Evolutionary conservation across 2,113 vertebrate species (phyloP), one percentile per base, ranked within the genome.

Genomic region (Tyto alba): DNA sequence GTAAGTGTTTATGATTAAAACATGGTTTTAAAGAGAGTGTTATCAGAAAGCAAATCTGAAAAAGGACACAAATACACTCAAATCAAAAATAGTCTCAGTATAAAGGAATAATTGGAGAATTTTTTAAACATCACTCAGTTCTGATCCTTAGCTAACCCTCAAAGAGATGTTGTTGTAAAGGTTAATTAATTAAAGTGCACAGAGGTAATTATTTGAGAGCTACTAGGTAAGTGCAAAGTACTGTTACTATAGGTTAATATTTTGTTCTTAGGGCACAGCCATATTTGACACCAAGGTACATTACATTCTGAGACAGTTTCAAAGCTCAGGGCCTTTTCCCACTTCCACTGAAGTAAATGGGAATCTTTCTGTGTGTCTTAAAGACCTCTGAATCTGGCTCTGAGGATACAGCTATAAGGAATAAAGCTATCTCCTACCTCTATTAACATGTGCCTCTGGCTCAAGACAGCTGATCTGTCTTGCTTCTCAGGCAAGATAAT

Each of bases 161-260:
- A 66, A 85, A 93, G 86, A 94, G 25, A 62, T 62, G 74, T 87
- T 96, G 64, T 90, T 95, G 86, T 85, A 95, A 96, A 94, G 89
- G 92, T 96, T 95, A 96, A 97, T 96, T 95, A 96, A 94, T 97
- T 96, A 96, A 96, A 96, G 73, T 90, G 78, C 56, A 87, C 43
- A 75, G 76, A 90, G 83, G 86, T 94, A 45, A 92, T 96, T 95
- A 93, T 85, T 93, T 87, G 86, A 96, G 92, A 92, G 76, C 95
- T 93, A 30, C 66, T 82, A 93, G 85, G 88, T 94, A 95, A 94
- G 88, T 87, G 80, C 64, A 92, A 96, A 79, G 60, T 73, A 85
- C 88, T 64, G 52, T 50, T 90, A 56, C 90, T 84, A 90, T 79
- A 94, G 90, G 88, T 96, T 96, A 97, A 93, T 94, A 87, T 90